Base-by-base conservation (phyloP, 2,888 invertebrate genomes). In the Slavum lentiscoides region DNA sequence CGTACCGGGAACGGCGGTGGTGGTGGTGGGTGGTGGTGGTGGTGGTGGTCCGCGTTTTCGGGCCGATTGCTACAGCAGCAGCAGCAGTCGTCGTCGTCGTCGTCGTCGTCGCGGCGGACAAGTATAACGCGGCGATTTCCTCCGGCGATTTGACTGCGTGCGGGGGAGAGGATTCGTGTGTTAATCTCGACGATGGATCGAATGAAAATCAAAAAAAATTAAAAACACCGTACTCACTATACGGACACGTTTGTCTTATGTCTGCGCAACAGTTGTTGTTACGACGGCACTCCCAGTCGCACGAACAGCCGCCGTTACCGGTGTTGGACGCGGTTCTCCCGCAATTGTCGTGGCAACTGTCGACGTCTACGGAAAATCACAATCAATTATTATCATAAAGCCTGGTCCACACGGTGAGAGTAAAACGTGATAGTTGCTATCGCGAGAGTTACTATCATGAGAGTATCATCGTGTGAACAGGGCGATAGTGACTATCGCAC, bases 251-350 rank as follows among this genome's bases (percentile, higher is more conserved):
- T n/a, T 17, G 15, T 39, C 19, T 19, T 19, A 80, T 55, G 15
- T 80, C 80, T 23, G n/a, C 9, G 7, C 80, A 80, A 58, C 80
- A 80, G 39, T 80, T 66, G 1, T 62, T 19, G 43, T 72, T 80
- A 17, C 19, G 17, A 64, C 43, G 23, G 23, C 80, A 80, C 30
- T 72, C 64, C 80, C 80, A 80, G 66, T 72, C 64, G 17, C 80
- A 80, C 0, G 80, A 80, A 72, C 80, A 80, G 23, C 64, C 13
- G 0, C 1, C 43, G 7, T 19, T 55, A 11, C 23, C 62, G 4
- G 5, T 39, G 11, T n/a, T 55, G 4, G 8, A 9, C 9, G 23
- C 9, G n/a, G 23, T 43, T 72, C 7, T 80, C 5, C 80, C 80
- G 64, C 80, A 80, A 43, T 72, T 64, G 66, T 80, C 64, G 19